A percentile compares a stretch with the other conserved stretches of the same genome.
phyloP scores from a whole-genome alignment of 2,797 vertebrate species.

The Cossypha niveicapilla region DNA sequence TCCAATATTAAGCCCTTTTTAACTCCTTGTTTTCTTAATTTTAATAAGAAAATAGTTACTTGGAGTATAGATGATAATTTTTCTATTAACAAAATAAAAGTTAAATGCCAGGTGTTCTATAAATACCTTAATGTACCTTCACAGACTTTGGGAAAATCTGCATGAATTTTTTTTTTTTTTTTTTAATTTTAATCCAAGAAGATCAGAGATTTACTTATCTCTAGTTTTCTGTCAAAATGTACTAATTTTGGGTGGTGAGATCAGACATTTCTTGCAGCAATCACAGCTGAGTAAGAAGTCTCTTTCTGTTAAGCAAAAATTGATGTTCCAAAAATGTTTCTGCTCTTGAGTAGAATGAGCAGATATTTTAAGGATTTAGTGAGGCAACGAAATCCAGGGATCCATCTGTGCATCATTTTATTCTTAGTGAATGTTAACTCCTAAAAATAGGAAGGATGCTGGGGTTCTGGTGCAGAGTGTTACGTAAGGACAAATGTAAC shows the following conservation, averaged over 20 bases:
- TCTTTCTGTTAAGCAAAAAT: neutral
- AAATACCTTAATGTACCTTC: neutral
- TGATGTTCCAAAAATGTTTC: neutral
- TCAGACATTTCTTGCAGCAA: neutral
- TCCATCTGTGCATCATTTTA: constrained; percentile 41
- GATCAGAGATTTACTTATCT: neutral
- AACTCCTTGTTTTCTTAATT: neutral
- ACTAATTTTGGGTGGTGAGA: neutral
- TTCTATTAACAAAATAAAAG: neutral
- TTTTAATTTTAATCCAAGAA: neutral
- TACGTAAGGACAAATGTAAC: constrained; percentile 5
- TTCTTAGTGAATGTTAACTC: neutral
- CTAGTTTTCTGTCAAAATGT: neutral
- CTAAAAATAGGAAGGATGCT: constrained; percentile 19
- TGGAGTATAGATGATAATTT: neutral
- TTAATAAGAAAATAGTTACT: neutral
- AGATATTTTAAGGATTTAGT: constrained; percentile 13
- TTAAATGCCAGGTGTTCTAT: neutral
- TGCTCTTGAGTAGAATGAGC: neutral
- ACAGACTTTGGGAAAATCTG: neutral
- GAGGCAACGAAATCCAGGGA: neutral
- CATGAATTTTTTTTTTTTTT: accelerated
- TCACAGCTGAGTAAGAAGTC: neutral
- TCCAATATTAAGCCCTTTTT: neutral
- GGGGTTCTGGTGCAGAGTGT: constrained; percentile 19